phyloP scores from a whole-genome alignment of 1,140 invertebrate genomes.

The Ostrea denselamellosa region DNA sequence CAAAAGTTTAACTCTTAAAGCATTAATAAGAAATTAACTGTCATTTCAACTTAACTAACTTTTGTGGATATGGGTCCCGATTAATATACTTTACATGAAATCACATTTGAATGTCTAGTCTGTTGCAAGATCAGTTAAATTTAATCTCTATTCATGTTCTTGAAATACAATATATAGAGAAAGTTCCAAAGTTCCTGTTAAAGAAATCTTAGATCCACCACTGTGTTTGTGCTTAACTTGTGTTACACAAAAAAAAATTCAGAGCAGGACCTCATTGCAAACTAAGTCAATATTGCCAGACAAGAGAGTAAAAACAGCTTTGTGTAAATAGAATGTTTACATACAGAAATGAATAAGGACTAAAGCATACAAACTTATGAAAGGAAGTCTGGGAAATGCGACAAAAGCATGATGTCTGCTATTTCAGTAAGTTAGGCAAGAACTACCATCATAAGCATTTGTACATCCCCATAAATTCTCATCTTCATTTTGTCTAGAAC shows the following conservation, averaged over 20 bases:
- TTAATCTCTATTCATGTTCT: no score
- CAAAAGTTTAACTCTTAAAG: no score
- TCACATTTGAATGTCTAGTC: not conserved
- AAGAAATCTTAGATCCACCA: not conserved
- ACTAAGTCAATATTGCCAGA: conserved; percentile 16
- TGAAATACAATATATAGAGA: not conserved
- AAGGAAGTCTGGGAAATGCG: not conserved
- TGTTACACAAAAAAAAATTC: not conserved
- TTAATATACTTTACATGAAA: not conserved
- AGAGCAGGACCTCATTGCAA: not conserved
- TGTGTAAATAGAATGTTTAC: conserved; percentile 22
- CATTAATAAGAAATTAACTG: no score
- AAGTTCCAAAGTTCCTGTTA: not conserved
- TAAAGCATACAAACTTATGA: conserved; percentile 9
- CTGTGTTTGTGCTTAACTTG: not conserved
- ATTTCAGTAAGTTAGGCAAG: not conserved
- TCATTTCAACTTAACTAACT: no score
- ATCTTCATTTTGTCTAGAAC: not conserved
- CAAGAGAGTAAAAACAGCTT: conserved; percentile 21
- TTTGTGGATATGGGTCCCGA: not conserved
- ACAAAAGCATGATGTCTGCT: not conserved
- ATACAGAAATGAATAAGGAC: conserved; percentile 23
- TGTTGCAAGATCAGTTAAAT: not conserved
- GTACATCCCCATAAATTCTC: no score
- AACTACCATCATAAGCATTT: not conserved